Percentiles rank a stretch among this genome's conserved stretches.
Conservation (phyloP, 1,140 invertebrate genomes). For the Eupeodes corollae region DNA sequence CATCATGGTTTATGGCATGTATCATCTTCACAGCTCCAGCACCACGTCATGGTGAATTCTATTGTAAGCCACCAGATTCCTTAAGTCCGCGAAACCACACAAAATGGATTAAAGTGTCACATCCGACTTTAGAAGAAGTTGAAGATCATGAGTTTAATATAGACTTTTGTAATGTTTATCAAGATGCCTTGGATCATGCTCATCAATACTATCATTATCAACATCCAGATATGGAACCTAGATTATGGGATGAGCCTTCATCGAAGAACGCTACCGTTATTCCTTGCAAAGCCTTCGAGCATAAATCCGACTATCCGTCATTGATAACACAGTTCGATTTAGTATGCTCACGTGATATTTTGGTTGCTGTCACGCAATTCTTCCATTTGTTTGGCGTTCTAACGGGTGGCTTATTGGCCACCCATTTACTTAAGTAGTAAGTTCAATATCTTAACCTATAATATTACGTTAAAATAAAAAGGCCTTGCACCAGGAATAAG, state of each 20-base stretch:
- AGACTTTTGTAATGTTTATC: conserved; percentile 34
- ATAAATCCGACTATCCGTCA: conserved; percentile 27
- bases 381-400: conserved; percentile 39
- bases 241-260: conserved; percentile 24
- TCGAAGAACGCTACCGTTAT: conserved; percentile 24
- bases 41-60: conserved; percentile 32
- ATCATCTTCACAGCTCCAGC: conserved; percentile 37
- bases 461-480: too few relatives aligned
- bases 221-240: conserved; percentile 21
- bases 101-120: conserved; percentile 34
- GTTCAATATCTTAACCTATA: conserved; percentile 11
- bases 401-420: conserved; percentile 36
- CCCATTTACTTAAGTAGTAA: conserved; percentile 36
- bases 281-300: conserved; percentile 32
- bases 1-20: conserved; percentile 40
- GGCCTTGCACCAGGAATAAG: too few relatives aligned
- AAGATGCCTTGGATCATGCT: conserved; percentile 31
- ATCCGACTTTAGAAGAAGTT: conserved; percentile 30
- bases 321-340: conserved; percentile 37
- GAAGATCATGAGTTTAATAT: conserved; percentile 33
- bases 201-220: conserved; percentile 32
- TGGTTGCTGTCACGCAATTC: conserved; percentile 39
- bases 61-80: conserved; percentile 28
- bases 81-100: conserved; percentile 26
- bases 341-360: conserved; percentile 36